Conservation (phyloP, 2,888 invertebrate species). For the Sinelater perroti region DNA sequence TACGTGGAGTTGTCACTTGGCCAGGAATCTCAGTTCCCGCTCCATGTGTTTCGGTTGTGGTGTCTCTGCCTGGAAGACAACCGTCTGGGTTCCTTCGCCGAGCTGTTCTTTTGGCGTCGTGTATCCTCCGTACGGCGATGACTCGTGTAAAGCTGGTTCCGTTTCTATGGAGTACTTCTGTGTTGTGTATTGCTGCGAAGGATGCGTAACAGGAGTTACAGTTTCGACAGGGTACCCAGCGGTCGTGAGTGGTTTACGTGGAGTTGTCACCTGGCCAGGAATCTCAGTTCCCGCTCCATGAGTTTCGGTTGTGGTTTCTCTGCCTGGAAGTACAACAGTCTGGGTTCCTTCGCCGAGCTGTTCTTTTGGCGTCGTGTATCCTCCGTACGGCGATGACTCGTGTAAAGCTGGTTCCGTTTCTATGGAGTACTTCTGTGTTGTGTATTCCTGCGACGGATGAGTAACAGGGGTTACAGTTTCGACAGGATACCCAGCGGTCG, state of each 20-base stretch:
- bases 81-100: too few relatives aligned
- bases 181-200: too few relatives aligned
- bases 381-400: too few relatives aligned
- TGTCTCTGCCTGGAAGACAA: too few relatives aligned
- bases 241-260: neutral
- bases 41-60: neutral
- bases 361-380: conserved; percentile 1
- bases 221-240: neutral
- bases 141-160: too few relatives aligned
- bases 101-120: neutral
- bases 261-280: neutral
- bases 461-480: neutral
- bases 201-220: too few relatives aligned
- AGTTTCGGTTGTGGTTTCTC: too few relatives aligned
- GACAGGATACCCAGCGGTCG: neutral
- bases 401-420: too few relatives aligned
- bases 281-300: neutral
- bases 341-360: too few relatives aligned
- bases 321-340: neutral
- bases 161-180: too few relatives aligned
- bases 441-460: neutral
- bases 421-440: neutral
- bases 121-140: too few relatives aligned
- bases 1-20: neutral
- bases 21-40: neutral